Percentiles rank a stretch among this genome's conserved stretches.
These are phyloP conservation scores for Hippocampus barbouri DNA, from an alignment of 2,113 vertebrate species.

Conservation along the genomic window DNA sequence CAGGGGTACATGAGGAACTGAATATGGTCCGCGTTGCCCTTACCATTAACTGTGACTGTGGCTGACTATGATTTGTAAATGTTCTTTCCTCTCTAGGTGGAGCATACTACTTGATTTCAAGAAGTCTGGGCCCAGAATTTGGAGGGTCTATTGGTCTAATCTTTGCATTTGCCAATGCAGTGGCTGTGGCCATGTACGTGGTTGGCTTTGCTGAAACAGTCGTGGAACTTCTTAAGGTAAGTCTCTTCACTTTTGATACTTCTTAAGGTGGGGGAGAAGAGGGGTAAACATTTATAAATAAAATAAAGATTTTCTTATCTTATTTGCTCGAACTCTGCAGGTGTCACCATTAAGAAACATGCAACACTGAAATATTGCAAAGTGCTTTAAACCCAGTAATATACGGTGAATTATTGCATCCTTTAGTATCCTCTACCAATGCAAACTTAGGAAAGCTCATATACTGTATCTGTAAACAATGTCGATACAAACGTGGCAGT, in stretches of 20 bases:
- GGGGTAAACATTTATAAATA: too few species aligned
- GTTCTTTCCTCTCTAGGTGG: conserved; percentile 73
- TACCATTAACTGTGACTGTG: neutral
- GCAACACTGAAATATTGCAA: too few species aligned
- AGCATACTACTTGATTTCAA: conserved; percentile 96
- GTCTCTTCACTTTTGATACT: conserved; percentile 18
- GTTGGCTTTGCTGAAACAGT: conserved; percentile 97
- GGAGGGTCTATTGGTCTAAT: conserved; percentile 96
- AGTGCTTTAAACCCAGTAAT: too few species aligned
- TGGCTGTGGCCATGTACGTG: conserved; percentile 98
- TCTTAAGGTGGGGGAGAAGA: neutral
- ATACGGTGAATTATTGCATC: too few species aligned
- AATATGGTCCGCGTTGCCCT: neutral
- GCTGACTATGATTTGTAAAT: neutral
- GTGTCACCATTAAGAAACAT: too few species aligned
- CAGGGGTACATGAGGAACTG: neutral
- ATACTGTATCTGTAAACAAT: too few species aligned
- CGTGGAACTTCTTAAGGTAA: conserved; percentile 86
- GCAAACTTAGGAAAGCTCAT: too few species aligned
- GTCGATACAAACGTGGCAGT: too few species aligned
- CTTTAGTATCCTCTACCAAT: too few species aligned
- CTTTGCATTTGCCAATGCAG: conserved; percentile 97
- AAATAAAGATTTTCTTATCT: too few species aligned
- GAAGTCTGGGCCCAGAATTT: conserved; percentile 96
- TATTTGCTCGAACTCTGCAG: too few species aligned